Evolutionary conservation across 2,888 invertebrate genomes (phyloP).

Genomic region (Cephus pygmeus): DNA sequence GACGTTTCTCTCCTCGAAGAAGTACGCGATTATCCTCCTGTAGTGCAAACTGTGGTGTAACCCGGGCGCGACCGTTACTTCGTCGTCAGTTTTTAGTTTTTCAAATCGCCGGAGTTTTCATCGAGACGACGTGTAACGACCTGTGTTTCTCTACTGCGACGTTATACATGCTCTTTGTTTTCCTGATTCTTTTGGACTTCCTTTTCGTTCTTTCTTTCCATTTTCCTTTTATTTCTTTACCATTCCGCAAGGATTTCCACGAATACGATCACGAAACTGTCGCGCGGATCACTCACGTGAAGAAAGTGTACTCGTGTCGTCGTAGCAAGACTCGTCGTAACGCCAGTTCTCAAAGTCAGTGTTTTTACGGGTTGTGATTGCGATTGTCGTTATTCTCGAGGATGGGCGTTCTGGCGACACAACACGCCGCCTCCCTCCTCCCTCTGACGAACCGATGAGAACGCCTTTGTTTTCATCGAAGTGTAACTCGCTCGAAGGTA

Average conservation of each 20-base stretch:
- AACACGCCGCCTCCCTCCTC: not conserved
- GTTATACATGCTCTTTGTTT: not conserved
- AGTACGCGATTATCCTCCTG: not conserved
- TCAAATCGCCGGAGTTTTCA: not conserved
- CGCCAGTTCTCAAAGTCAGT: not conserved
- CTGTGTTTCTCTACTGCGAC: not conserved
- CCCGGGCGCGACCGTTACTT: conserved; percentile 48
- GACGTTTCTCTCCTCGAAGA: not conserved
- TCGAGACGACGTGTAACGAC: not conserved
- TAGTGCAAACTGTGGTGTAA: not conserved
- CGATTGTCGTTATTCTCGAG: not conserved
- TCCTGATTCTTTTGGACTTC: not conserved
- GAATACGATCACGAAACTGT: not conserved
- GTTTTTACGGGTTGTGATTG: not conserved
- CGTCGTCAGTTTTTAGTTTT: not conserved
- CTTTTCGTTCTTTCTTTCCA: not conserved
- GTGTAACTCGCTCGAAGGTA: not conserved
- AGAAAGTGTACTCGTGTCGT: not conserved
- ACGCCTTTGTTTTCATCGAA: not conserved
- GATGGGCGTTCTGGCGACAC: not conserved
- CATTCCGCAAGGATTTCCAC: not conserved
- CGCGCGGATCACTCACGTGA: not conserved
- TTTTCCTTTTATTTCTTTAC: not conserved
- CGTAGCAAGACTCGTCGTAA: not conserved
- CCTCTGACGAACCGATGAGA: not conserved